phyloP scores from a whole-genome alignment of 2,113 vertebrate genomes.

The Motacilla alba region DNA sequence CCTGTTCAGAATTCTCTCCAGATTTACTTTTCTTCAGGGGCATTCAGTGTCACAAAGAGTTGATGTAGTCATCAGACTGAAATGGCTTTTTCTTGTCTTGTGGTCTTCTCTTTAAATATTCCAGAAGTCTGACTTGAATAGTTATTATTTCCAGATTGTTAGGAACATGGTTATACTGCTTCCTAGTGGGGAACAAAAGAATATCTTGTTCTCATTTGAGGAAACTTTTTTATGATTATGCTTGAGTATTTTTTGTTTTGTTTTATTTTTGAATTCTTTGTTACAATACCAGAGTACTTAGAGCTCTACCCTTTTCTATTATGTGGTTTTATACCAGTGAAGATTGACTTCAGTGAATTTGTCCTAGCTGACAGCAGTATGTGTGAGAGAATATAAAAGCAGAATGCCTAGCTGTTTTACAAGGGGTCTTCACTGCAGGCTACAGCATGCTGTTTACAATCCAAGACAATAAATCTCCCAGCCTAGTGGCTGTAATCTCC shows the following conservation, averaged over 20 bases:
- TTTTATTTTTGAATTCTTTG: neutral
- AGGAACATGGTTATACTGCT: slow-evolving; percentile 2
- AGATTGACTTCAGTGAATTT: neutral
- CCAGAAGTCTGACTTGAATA: neutral
- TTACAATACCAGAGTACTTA: neutral
- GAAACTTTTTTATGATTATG: neutral
- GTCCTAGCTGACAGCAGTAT: neutral
- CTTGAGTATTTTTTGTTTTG: neutral
- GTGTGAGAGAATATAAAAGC: neutral
- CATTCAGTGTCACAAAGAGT: neutral
- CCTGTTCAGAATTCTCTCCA: neutral
- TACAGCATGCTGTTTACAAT: neutral
- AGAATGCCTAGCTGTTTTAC: neutral
- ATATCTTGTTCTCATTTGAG: neutral
- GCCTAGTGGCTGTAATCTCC: neutral
- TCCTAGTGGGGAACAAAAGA: slow-evolving; percentile 17
- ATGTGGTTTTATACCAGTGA: neutral
- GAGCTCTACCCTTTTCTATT: neutral
- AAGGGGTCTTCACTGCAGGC: neutral
- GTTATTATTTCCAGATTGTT: neutral
- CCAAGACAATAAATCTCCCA: neutral
- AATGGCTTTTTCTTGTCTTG: neutral
- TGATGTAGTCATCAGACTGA: neutral
- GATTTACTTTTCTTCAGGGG: neutral
- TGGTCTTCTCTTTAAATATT: neutral